Percentiles rank a stretch among this genome's conserved stretches.
phyloP scores from a whole-genome alignment of 1,140 invertebrate species.

The Drosophila malerkotliana region DNA sequence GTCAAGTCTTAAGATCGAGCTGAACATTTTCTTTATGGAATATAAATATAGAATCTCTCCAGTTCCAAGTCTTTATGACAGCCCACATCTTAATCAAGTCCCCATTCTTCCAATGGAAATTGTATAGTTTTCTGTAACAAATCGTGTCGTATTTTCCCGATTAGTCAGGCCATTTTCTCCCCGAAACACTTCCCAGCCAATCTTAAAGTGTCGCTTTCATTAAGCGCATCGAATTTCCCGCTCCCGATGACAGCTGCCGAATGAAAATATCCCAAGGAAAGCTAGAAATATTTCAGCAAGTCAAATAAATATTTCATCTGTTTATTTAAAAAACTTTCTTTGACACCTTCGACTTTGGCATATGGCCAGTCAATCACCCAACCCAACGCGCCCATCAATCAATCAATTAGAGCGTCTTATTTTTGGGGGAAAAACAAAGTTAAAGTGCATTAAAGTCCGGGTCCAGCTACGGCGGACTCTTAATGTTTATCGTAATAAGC shows the following conservation, averaged over 20 bases:
- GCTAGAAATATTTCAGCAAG: conserved; percentile 56
- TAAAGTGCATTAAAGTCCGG: conserved; percentile 67
- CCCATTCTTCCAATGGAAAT: conserved; percentile 27
- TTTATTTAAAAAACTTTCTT: conserved; percentile 31
- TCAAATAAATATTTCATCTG: conserved; percentile 62
- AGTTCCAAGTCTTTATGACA: conserved; percentile 15
- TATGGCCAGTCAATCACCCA: conserved; percentile 59
- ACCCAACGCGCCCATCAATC: conserved; percentile 58
- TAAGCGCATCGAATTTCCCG: conserved; percentile 71
- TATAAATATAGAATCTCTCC: conserved; percentile 5
- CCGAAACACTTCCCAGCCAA: conserved; percentile 3
- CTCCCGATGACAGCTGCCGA: conserved; percentile 47
- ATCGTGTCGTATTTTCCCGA: conserved; percentile 73
- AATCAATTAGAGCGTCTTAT: conserved; percentile 66
- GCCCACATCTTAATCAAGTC: conserved; percentile 69
- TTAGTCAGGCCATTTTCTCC: conserved; percentile 59
- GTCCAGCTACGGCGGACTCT: conserved; percentile 28
- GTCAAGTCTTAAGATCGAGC: background rate
- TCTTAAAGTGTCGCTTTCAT: conserved; percentile 70
- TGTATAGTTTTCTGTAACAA: conserved; percentile 57
- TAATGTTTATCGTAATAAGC: conserved; percentile 78
- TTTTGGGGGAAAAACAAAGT: conserved; percentile 18
- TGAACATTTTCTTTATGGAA: conserved; percentile 6
- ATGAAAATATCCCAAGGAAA: conserved; percentile 28
- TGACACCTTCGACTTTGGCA: conserved; percentile 67